Conservation (phyloP, 2,797 vertebrate genomes). For the Oreonectes daqikongensis region DNA sequence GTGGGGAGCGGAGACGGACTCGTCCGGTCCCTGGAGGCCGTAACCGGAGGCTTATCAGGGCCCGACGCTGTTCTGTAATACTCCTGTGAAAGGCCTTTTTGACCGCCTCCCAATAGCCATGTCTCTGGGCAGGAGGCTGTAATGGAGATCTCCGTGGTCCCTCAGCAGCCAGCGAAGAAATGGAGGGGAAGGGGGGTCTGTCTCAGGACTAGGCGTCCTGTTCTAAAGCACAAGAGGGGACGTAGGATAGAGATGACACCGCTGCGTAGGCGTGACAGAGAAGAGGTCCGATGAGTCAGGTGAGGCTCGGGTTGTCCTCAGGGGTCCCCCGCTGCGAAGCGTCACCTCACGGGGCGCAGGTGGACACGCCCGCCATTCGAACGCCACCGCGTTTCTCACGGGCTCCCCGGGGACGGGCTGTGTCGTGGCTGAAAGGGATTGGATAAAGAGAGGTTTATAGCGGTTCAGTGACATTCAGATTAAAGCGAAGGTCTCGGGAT, state of each 20-base stretch:
- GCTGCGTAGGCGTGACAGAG: slow-evolving; percentile 43
- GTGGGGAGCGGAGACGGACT: slow-evolving; percentile 71
- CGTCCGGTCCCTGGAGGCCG: slow-evolving; percentile 76
- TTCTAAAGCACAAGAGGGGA: slow-evolving; percentile 25
- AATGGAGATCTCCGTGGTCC: slow-evolving; percentile 66
- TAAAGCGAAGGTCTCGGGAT: slow-evolving; percentile 24
- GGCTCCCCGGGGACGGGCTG: slow-evolving; percentile 11
- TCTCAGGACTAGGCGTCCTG: slow-evolving; percentile 46
- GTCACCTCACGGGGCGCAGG: slow-evolving; percentile 28
- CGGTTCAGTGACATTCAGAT: slow-evolving; percentile 52
- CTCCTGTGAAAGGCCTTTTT: slow-evolving; percentile 82
- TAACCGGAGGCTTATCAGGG: slow-evolving; percentile 81
- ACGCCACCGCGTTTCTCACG: slow-evolving; percentile 36
- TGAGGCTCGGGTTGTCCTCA: slow-evolving; percentile 38
- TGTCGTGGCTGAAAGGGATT: slow-evolving; percentile 27
- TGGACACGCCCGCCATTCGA: slow-evolving; percentile 45
- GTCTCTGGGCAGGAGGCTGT: slow-evolving; percentile 73
- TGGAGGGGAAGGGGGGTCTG: slow-evolving; percentile 55
- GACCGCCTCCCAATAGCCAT: slow-evolving; percentile 79
- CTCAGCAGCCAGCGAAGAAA: slow-evolving; percentile 60
- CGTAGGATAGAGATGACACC: slow-evolving; percentile 30
- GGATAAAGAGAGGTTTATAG: slow-evolving; percentile 47
- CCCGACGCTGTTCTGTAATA: slow-evolving; percentile 79
- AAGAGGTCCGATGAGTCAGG: slow-evolving; percentile 44
- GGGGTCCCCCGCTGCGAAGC: slow-evolving; percentile 37